Percentiles rank a stretch among this genome's conserved stretches.
These are phyloP conservation scores for Peromyscus attwateri DNA, from an alignment of 2,797 vertebrate genomes.

Conservation along the genomic window DNA sequence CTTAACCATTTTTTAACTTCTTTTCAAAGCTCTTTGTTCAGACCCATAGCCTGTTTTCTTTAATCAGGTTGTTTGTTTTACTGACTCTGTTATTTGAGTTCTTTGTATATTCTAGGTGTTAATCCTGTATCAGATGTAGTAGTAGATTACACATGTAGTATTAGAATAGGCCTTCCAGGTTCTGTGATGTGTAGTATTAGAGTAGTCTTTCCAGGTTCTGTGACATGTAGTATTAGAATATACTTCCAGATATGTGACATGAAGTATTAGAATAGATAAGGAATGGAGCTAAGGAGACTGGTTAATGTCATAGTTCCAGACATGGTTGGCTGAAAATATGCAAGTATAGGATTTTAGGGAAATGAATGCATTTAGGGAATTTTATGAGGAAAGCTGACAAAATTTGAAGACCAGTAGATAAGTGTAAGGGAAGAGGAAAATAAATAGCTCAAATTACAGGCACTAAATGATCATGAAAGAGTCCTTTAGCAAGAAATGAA, in stretches of 20 bases:
- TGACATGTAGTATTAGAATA: background rate
- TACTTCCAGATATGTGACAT: background rate
- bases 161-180: background rate
- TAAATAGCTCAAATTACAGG: background rate
- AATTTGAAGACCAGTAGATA: constrained; percentile 4
- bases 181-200: background rate
- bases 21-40: background rate
- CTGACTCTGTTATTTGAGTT: background rate
- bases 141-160: background rate
- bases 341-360: constrained; percentile 22
- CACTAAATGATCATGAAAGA: background rate
- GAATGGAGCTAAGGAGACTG: background rate
- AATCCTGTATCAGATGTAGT: background rate
- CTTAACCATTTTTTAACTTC: no score
- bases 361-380: background rate
- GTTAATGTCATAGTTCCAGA: background rate
- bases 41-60: background rate
- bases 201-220: no score
- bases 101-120: no score
- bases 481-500: background rate
- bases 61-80: background rate
- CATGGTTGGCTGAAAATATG: background rate
- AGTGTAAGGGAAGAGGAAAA: background rate
- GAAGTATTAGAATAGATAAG: background rate
- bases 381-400: background rate